Evolutionary conservation across 2,797 vertebrate genomes (phyloP).

Genomic region (Pagetopsis macropterus): DNA sequence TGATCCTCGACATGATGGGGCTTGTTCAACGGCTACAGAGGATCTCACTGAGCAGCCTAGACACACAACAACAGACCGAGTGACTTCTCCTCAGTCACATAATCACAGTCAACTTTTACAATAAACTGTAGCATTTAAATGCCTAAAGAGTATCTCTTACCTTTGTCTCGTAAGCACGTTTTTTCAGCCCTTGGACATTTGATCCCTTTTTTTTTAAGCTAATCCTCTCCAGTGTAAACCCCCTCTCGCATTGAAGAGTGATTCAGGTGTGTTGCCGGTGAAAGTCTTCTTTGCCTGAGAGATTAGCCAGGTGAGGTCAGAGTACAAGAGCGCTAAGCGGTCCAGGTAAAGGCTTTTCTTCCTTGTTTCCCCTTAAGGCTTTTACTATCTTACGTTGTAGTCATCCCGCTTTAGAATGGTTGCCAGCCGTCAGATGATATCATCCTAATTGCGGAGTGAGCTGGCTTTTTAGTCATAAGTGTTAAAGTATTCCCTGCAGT

Average conservation of each 20-base stretch:
- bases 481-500: slow-evolving; percentile 36
- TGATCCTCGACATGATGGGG: slow-evolving; percentile 71
- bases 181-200: slow-evolving; percentile 18
- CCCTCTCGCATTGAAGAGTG: slow-evolving; percentile 29
- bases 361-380: too few relatives aligned
- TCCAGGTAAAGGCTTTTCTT: slow-evolving; percentile 51
- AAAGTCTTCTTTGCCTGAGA: slow-evolving; percentile 48
- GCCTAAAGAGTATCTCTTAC: slow-evolving; percentile 41
- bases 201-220: slow-evolving; percentile 10
- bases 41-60: slow-evolving; percentile 35
- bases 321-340: slow-evolving; percentile 54
- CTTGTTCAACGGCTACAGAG: slow-evolving; percentile 69
- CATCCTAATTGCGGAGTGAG: slow-evolving; percentile 28
- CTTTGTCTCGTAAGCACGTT: background rate
- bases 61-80: slow-evolving; percentile 35
- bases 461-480: slow-evolving; percentile 45
- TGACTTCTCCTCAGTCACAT: slow-evolving; percentile 1
- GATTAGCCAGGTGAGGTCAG: slow-evolving; percentile 69
- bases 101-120: background rate
- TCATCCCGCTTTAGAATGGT: slow-evolving; percentile 19
- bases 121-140: background rate
- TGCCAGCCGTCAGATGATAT: slow-evolving; percentile 60
- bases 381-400: slow-evolving; percentile 15
- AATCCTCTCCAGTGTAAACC: slow-evolving; percentile 31
- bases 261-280: slow-evolving; percentile 61